Base-by-base conservation (phyloP, 2,888 invertebrate species). In the Cenopis cana region DNA sequence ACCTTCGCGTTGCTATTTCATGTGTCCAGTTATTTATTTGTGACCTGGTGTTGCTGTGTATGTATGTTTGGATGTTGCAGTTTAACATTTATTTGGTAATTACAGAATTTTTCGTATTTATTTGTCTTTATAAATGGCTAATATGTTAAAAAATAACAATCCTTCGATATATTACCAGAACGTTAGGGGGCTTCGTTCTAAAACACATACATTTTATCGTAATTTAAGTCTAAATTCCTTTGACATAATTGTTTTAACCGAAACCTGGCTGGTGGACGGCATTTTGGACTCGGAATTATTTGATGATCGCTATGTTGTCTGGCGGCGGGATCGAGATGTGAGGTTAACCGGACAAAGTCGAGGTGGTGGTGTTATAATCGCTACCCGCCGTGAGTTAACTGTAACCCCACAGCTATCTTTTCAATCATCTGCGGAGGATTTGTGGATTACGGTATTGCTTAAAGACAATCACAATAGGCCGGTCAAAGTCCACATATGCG, bases 401-500 rank as follows among this genome's bases (percentile, higher is more conserved):
- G 57, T 57, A 1, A 57, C 38, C 17, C 57, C 57, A 11, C 57
- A 57, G 36, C 57, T 38, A 1, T 18, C 57, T 57, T 57, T 29
- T 18, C 57, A 57, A 4, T 57, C 55, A 12, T 18, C 57, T 36
- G 57, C 57, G 0, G 57, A 57, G 38, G 57, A 38, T 8, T 38
- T 57, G 12, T 57, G 57, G 57, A n/a, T 57, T 17, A 57, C 57
- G 36, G 3, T 57, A 8, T 33, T 18, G 12, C 57, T 57, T 5
- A 57, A 57, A n/a, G 38, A 38, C 18, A 57, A 57, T 2, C 1
- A 0, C 1, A 38, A 33, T 57, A 38, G 11, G n/a, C 57, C 57
- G 10, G 17, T 57, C 2, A 57, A 57, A 57, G 33, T 57, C 8
- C 57, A 57, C 18, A 10, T 57, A 36, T 57, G 57, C 36, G 57